Evolutionary conservation across 2,113 vertebrate species (phyloP).

Genomic region (Vimba vimba): DNA sequence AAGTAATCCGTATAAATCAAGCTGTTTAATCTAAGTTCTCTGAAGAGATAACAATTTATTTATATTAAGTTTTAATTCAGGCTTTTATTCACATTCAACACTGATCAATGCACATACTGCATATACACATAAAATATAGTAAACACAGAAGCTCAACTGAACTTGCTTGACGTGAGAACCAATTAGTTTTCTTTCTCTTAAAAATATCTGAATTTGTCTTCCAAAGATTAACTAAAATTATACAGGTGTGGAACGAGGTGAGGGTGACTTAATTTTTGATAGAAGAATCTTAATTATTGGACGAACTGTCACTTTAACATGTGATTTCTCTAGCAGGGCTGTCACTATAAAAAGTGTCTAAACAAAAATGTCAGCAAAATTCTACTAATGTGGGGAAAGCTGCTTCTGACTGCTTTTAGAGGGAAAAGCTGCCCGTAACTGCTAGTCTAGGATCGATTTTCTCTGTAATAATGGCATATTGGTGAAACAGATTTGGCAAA

Average conservation of each 20-base stretch:
- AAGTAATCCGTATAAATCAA: background rate
- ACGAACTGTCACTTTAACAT: background rate
- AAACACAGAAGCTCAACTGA: background rate
- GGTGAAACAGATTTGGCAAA: too few species aligned
- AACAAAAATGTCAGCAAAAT: background rate
- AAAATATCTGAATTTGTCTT: background rate
- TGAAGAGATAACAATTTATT: background rate
- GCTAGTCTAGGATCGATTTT: too few species aligned
- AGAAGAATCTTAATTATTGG: background rate
- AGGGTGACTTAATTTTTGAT: background rate
- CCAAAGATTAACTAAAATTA: background rate
- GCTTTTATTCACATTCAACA: background rate
- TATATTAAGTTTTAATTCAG: background rate
- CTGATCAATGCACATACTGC: background rate
- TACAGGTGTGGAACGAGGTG: background rate
- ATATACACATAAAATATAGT: background rate
- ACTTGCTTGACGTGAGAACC: background rate
- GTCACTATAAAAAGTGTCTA: background rate
- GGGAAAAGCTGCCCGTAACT: too few species aligned
- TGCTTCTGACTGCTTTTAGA: too few species aligned
- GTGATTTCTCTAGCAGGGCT: background rate
- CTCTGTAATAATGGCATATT: too few species aligned
- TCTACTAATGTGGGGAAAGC: background rate
- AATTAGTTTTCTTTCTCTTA: background rate
- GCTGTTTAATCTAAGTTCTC: background rate